phyloP scores from a whole-genome alignment of 2,888 invertebrate species.

The Drosophila hamatofila region DNA sequence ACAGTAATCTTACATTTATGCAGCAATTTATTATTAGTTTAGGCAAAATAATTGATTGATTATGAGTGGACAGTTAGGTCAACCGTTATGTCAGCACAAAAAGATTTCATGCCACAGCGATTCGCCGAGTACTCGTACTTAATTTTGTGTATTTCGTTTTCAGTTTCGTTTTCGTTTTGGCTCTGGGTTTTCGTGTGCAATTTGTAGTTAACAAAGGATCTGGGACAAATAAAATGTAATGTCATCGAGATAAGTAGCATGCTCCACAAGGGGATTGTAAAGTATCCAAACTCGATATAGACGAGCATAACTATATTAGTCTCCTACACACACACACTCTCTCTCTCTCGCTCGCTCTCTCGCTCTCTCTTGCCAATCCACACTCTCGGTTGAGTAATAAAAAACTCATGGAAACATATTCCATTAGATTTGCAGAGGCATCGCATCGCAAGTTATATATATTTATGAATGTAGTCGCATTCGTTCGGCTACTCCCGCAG shows the following conservation, averaged over 20 bases:
- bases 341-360: neutral
- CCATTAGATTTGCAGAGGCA: slow-evolving; percentile 68
- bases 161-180: neutral
- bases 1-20: neutral
- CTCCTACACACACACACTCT: slow-evolving; percentile 3
- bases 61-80: neutral
- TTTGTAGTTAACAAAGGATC: slow-evolving; percentile 14
- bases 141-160: slow-evolving; percentile 7
- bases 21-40: neutral
- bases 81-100: neutral
- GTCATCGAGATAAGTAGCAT: slow-evolving; percentile 38
- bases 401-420: slow-evolving; percentile 72
- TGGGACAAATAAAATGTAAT: slow-evolving; percentile 20
- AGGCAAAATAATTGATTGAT: neutral
- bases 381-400: slow-evolving; percentile 71
- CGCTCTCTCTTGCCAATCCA: slow-evolving; percentile 5
- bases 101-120: slow-evolving; percentile 1
- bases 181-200: neutral
- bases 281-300: slow-evolving; percentile 31
- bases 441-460: slow-evolving; percentile 50
- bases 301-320: slow-evolving; percentile 16
- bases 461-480: slow-evolving; percentile 57
- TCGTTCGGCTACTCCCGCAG: slow-evolving; percentile 51
- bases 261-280: slow-evolving; percentile 26
- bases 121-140: neutral